Evolutionary conservation across 2,113 vertebrate species (phyloP).

Genomic region (Perognathus longimembris): DNA sequence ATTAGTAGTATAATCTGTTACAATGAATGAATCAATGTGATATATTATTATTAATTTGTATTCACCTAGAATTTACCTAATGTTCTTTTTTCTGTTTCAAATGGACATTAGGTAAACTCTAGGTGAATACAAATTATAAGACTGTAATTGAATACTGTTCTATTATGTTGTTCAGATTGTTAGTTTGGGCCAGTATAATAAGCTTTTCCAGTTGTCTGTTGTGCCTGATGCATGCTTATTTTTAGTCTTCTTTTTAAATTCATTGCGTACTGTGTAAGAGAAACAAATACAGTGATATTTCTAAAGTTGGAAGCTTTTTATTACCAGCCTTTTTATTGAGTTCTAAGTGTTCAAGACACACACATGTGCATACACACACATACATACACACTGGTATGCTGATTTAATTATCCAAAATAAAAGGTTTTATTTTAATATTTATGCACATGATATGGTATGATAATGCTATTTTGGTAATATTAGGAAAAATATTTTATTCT

Average conservation of each 20-base stretch:
- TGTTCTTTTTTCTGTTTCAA: neutral
- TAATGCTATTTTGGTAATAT: neutral
- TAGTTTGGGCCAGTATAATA: neutral
- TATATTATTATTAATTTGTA: neutral
- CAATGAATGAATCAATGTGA: too few relatives aligned
- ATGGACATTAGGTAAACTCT: too few relatives aligned
- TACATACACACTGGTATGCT: too few relatives aligned
- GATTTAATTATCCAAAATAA: too few relatives aligned
- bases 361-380: too few relatives aligned
- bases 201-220: neutral
- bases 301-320: neutral
- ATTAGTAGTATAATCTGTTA: too few relatives aligned
- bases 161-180: neutral
- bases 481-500: neutral
- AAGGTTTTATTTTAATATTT: too few relatives aligned
- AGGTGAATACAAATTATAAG: too few relatives aligned
- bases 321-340: neutral
- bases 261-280: neutral
- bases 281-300: neutral
- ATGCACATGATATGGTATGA: neutral
- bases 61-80: neutral
- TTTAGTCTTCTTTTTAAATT: constrained; percentile 12
- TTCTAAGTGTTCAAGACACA: neutral
- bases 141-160: neutral
- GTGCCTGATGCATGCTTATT: neutral